Conservation (phyloP, 2,113 vertebrate species). For the Onychostruthus taczanowskii region DNA sequence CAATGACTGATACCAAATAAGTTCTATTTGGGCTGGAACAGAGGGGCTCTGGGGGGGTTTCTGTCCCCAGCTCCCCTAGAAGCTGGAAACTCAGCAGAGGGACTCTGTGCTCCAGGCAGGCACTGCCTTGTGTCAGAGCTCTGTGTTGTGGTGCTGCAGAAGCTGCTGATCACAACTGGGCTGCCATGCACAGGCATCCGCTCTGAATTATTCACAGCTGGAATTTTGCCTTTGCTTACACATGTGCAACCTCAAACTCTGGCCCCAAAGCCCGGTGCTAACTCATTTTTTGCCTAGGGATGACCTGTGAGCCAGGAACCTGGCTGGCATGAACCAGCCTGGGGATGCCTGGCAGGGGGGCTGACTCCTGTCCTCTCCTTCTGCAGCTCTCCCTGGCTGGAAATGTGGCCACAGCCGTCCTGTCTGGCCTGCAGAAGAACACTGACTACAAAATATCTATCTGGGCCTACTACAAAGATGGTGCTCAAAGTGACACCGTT, state of each 20-base stretch:
- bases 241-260: neutral
- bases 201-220: neutral
- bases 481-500: slow-evolving; percentile 85
- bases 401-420: slow-evolving; percentile 70
- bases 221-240: neutral
- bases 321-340: neutral
- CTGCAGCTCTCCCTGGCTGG: slow-evolving; percentile 83
- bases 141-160: neutral
- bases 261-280: neutral
- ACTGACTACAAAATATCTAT: slow-evolving; percentile 90
- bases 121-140: neutral
- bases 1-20: fast-evolving
- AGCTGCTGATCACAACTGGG: neutral
- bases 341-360: neutral
- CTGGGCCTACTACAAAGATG: slow-evolving; percentile 87
- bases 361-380: neutral
- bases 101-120: neutral
- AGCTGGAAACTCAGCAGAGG: neutral
- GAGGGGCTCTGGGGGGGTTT: fast-evolving
- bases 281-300: neutral
- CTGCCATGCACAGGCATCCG: neutral
- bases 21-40: neutral
- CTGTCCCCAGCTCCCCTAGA: neutral
- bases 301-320: neutral
- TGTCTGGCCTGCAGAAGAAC: slow-evolving; percentile 83